These are phyloP conservation scores for Oncorhynchus nerka DNA, from an alignment of 2,113 vertebrate genomes.

Conservation along the genomic window DNA sequence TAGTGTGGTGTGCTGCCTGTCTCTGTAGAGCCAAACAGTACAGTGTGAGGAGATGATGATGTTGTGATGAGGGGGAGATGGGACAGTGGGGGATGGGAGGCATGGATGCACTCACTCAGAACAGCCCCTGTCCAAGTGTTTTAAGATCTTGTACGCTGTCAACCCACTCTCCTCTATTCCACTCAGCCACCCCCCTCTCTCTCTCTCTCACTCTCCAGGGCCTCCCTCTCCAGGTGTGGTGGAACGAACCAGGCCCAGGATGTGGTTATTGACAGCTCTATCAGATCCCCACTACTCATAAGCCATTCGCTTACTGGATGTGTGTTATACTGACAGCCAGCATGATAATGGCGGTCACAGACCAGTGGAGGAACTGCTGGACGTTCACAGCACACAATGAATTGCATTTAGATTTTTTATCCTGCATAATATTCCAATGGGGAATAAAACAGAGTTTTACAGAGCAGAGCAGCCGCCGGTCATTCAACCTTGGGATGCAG, in stretches of 20 bases:
- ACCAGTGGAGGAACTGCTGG: slow-evolving; percentile 77
- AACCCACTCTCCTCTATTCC: slow-evolving; percentile 34
- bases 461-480: slow-evolving; percentile 55
- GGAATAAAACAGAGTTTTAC: slow-evolving; percentile 42
- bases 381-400: slow-evolving; percentile 76
- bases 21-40: slow-evolving; percentile 12
- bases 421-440: slow-evolving; percentile 67
- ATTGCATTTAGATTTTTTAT: slow-evolving; percentile 79
- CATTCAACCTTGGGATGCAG: slow-evolving; percentile 63
- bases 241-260: slow-evolving; percentile 63
- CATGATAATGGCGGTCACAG: slow-evolving; percentile 86
- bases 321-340: slow-evolving; percentile 79
- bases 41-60: slow-evolving; percentile 18
- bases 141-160: slow-evolving; percentile 44
- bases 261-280: slow-evolving; percentile 84
- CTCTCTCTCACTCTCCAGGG: not conserved
- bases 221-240: slow-evolving; percentile 33
- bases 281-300: slow-evolving; percentile 72
- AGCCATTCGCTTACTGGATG: slow-evolving; percentile 68
- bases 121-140: slow-evolving; percentile 39
- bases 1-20: not conserved
- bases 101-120: slow-evolving; percentile 44
- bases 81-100: not conserved
- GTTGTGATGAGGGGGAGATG: slow-evolving; percentile 28
- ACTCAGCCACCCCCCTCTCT: not conserved